These are phyloP conservation scores for Centrocercus urophasianus DNA, from an alignment of 2,113 vertebrate species.

Conservation along the genomic window DNA sequence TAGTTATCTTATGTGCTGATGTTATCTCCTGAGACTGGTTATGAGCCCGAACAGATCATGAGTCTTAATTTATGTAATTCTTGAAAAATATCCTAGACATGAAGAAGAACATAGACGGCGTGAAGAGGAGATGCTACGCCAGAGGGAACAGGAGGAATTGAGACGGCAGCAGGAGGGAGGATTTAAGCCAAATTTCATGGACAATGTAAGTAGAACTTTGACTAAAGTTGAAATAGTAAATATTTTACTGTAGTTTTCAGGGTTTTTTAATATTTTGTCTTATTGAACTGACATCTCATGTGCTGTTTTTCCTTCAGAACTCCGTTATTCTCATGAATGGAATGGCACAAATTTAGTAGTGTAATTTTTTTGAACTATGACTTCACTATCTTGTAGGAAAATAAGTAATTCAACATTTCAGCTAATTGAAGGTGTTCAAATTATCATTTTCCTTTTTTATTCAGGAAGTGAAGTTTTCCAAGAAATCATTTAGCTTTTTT, in stretches of 20 bases:
- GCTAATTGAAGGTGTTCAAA: not conserved
- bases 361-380: not conserved
- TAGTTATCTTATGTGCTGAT: not conserved
- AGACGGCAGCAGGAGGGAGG: conserved; percentile 88
- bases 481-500: not conserved
- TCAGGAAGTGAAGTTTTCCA: not conserved
- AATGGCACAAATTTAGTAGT: not conserved
- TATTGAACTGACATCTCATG: not conserved
- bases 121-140: conserved; percentile 94
- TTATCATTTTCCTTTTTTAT: not conserved
- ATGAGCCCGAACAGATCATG: not conserved
- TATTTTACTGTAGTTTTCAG: not conserved
- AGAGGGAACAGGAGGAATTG: conserved; percentile 93
- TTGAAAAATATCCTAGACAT: conserved; percentile 71
- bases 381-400: not conserved
- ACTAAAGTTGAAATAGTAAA: not conserved
- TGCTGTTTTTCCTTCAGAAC: not conserved
- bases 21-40: not conserved
- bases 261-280: not conserved
- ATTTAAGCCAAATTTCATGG: conserved; percentile 93
- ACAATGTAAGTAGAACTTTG: conserved; percentile 87
- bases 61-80: not conserved
- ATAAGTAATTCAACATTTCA: not conserved
- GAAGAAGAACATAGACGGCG: conserved; percentile 94
- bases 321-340: not conserved